Evolutionary conservation across 2,888 invertebrate species (phyloP).

Genomic region (Ptychoptera albimana): DNA sequence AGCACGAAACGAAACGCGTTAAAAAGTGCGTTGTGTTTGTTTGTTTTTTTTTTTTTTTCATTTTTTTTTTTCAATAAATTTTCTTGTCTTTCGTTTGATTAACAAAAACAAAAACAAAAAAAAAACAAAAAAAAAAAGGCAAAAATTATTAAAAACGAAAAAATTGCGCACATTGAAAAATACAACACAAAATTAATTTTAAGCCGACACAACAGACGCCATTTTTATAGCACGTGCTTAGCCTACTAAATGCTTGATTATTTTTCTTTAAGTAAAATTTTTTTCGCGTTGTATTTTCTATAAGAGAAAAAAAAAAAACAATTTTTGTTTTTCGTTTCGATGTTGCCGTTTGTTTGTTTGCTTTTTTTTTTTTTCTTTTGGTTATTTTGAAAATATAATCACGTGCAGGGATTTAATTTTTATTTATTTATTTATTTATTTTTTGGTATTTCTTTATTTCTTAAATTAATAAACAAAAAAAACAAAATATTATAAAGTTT

Average conservation of each 20-base stretch:
- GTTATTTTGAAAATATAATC: not conserved
- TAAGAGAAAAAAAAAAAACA: not conserved
- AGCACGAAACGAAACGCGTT: too few relatives aligned
- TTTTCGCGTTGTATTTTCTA: too few relatives aligned
- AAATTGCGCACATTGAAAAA: not conserved
- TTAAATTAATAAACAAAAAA: too few relatives aligned
- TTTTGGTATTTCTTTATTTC: too few relatives aligned
- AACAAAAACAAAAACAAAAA: not conserved
- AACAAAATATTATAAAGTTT: too few relatives aligned
- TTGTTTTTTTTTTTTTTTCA: too few relatives aligned
- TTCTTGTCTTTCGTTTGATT: too few relatives aligned
- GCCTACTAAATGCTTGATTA: not conserved
- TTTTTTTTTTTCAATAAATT: too few relatives aligned
- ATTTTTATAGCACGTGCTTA: not conserved
- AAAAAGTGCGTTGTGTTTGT: too few relatives aligned
- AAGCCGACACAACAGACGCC: not conserved
- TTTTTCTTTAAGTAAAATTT: not conserved
- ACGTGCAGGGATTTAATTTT: too few relatives aligned
- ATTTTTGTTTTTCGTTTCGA: not conserved
- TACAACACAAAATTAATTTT: not conserved
- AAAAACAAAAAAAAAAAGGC: not conserved
- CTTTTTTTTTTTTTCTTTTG: not conserved
- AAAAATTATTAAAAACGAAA: not conserved
- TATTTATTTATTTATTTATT: too few relatives aligned
- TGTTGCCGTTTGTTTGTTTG: not conserved